Percentiles rank a stretch among this genome's conserved stretches.
phyloP scores from a whole-genome alignment of 2,888 invertebrate species.

The Sclerodermus sp. region DNA sequence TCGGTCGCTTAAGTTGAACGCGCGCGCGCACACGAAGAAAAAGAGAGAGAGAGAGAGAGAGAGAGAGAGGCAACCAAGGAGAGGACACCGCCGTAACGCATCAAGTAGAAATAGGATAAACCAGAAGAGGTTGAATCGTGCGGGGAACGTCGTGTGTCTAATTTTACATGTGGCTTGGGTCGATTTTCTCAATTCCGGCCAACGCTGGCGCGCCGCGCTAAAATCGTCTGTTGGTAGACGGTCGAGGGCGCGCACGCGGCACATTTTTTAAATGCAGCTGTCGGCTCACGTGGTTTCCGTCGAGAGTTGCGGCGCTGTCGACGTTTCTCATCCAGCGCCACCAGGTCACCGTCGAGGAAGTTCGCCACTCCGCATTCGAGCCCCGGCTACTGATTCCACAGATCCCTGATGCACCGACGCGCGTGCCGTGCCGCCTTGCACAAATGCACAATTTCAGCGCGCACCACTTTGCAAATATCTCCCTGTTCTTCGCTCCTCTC shows the following conservation, averaged over 20 bases:
- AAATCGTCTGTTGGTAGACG: slow-evolving; percentile 19
- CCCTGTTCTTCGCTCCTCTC: too few species aligned
- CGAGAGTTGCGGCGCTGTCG: slow-evolving; percentile 12
- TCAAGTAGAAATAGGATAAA: slow-evolving; percentile 21
- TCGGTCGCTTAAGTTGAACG: too few species aligned
- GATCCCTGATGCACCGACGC: slow-evolving; percentile 2
- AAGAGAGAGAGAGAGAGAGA: background rate
- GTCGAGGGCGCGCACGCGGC: slow-evolving; percentile 9
- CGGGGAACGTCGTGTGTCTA: slow-evolving; percentile 28
- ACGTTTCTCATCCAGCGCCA: background rate
- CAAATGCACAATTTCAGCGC: too few species aligned
- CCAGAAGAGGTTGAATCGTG: slow-evolving; percentile 26
- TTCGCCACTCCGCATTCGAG: background rate
- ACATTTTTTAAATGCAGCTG: slow-evolving; percentile 20
- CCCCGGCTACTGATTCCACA: slow-evolving; percentile 1
- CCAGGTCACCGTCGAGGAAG: too few species aligned
- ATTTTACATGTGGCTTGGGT: slow-evolving; percentile 30
- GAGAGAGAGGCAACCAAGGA: too few species aligned
- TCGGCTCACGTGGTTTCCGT: slow-evolving; percentile 15
- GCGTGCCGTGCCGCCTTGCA: too few species aligned
- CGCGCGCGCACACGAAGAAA: background rate
- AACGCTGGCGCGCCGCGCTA: slow-evolving; percentile 13
- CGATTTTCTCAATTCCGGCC: slow-evolving; percentile 30
- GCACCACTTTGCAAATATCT: too few species aligned
- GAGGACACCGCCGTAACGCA: background rate